A percentile compares a stretch with the other conserved stretches of the same genome.
Conservation (phyloP, 2,888 invertebrate species). For the Ophioninae sp. region DNA sequence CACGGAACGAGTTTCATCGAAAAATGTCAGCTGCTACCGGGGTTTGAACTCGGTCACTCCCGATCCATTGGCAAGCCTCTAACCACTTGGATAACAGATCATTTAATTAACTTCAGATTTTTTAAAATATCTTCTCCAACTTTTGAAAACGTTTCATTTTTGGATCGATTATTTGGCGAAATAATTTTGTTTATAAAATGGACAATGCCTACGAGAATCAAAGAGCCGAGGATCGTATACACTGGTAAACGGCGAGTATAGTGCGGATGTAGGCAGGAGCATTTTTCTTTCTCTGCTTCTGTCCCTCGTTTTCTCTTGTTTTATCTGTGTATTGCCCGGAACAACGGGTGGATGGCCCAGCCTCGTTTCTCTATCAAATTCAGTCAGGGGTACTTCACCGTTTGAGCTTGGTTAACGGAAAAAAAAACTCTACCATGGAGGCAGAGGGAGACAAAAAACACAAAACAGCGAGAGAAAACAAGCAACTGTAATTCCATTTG, state of each 20-base stretch:
- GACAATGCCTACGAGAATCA: slow-evolving; percentile 34
- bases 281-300: neutral
- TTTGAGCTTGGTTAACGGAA: slow-evolving; percentile 37
- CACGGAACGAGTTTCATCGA: no score
- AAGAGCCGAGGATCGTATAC: slow-evolving; percentile 37
- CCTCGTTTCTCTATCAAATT: slow-evolving; percentile 42
- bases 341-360: neutral
- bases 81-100: no score
- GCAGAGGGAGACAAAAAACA: slow-evolving; percentile 6
- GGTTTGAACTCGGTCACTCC: no score
- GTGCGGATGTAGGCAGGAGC: neutral
- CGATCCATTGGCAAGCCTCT: no score
- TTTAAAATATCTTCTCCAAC: slow-evolving; percentile 2
- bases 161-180: neutral
- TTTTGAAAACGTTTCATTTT: slow-evolving; percentile 15
- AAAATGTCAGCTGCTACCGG: no score
- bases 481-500: slow-evolving; percentile 53
- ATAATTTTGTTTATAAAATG: slow-evolving; percentile 40
- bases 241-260: slow-evolving; percentile 5
- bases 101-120: neutral
- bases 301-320: neutral
- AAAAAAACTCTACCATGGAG: slow-evolving; percentile 9
- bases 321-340: slow-evolving; percentile 7
- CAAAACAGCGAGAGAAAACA: slow-evolving; percentile 44
- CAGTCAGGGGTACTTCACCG: slow-evolving; percentile 33